These are phyloP conservation scores for Synergus gifuensis DNA, from an alignment of 2,888 invertebrate genomes.

Conservation along the genomic window DNA sequence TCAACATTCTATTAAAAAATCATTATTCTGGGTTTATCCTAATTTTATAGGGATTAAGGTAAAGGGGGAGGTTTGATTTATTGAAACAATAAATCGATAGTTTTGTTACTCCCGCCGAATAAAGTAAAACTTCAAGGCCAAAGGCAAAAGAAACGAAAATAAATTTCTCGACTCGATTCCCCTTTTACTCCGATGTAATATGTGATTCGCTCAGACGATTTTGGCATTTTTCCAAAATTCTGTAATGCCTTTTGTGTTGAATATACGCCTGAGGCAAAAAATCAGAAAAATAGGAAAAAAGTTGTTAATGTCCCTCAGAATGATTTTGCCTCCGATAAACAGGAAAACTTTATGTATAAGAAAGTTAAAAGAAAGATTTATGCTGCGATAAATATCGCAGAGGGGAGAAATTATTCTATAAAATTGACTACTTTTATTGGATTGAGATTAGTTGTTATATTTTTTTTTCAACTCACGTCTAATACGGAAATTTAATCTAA, in stretches of 20 bases:
- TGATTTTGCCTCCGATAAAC: neutral
- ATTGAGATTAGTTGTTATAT: neutral
- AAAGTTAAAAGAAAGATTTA: neutral
- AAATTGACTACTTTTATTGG: neutral
- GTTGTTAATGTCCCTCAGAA: neutral
- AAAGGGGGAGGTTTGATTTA: neutral
- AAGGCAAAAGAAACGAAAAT: neutral
- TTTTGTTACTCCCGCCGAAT: neutral
- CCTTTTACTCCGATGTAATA: constrained; percentile 15
- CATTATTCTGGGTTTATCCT: neutral
- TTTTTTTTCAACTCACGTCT: constrained; percentile 3
- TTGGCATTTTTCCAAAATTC: constrained; percentile 4
- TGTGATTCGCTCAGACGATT: neutral
- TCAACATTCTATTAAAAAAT: neutral
- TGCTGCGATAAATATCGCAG: neutral
- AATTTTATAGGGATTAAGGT: neutral
- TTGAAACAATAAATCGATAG: neutral
- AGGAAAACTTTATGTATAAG: neutral
- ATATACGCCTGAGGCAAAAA: neutral
- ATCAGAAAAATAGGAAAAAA: constrained; percentile 6
- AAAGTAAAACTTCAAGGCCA: neutral
- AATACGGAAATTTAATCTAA: constrained; percentile 21
- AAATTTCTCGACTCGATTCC: neutral
- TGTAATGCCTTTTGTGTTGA: neutral
- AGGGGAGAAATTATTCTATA: neutral